These are phyloP conservation scores for Microhierax caerulescens DNA, from an alignment of 2,797 vertebrate genomes.

Conservation along the genomic window DNA sequence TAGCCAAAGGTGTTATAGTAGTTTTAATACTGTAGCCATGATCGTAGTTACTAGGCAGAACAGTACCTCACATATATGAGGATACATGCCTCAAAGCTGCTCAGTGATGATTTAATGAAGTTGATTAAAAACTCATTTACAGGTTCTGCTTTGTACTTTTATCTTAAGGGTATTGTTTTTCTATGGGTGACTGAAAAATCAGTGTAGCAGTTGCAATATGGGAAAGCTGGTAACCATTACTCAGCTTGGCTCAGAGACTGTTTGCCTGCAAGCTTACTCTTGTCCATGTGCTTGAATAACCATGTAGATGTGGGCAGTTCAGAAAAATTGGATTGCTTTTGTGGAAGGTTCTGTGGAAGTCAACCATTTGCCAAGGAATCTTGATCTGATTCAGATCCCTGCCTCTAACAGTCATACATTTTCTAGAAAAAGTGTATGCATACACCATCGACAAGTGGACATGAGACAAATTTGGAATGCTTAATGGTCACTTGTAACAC, in stretches of 20 bases:
- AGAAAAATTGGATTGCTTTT: not conserved
- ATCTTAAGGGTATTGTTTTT: not conserved
- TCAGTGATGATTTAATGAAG: not conserved
- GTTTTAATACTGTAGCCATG: not conserved
- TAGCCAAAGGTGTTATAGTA: not conserved
- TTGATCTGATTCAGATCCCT: not conserved
- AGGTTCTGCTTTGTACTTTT: not conserved
- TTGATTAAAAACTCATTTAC: not conserved
- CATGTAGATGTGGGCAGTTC: not conserved
- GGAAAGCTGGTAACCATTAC: not conserved
- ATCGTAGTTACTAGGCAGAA: not conserved
- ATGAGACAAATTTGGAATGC: not conserved
- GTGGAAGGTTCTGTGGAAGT: not conserved
- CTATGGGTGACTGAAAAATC: not conserved
- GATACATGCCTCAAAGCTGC: not conserved
- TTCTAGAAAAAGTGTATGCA: not conserved
- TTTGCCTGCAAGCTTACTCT: not conserved
- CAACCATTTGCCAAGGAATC: too few relatives aligned
- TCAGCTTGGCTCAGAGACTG: not conserved
- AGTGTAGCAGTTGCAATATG: not conserved
- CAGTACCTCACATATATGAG: not conserved
- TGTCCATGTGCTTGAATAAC: not conserved
- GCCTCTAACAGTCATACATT: not conserved
- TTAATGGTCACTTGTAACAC: not conserved
- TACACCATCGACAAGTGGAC: not conserved